Base-by-base conservation (phyloP, 2,113 vertebrate genomes). In the Orientallactaga bullata region DNA sequence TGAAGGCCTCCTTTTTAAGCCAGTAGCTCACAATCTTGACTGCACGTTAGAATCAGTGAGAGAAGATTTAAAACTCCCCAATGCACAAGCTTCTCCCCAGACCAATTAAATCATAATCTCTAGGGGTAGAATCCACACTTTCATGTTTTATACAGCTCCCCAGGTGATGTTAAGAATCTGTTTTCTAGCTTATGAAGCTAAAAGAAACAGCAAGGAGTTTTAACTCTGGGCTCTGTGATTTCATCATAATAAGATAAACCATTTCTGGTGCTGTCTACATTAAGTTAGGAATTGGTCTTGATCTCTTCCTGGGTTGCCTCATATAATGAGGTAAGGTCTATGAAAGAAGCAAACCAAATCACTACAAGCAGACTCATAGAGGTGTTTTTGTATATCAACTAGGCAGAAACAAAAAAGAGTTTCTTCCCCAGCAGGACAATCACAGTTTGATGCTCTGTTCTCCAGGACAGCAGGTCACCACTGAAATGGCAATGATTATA, bases 101-200 rank as follows among this genome's bases (percentile, higher is more conserved):
- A 92, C 47, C 60, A 95, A 95, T 85, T 89, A 91, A 94, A 68
- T 78, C 7, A 95, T 42, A 88, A 86, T 94, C 85, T 69, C 65
- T 55, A 16, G 18, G n/a, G 66, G 7, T 30, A 30, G 35, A 32
- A 32, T 28, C 12, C 39, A 88, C 86, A 83, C 23, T 79, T 20
- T 21, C 76, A 68, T 8, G 30, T 23, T 78, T 89, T 42, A 26
- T 32, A 71, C 74, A 79, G 63, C 35, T 93, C 24, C 37, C 32
- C 21, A 18, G 60, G 20, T 94, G 69, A 82, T 79, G 30, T 42
- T 61, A 23, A 89, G 55, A 85, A 51, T 37, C 55, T 7, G 11
- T 88, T 80, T 94, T 88, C 42, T 90, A 80, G 68, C 76, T 89
- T 66, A 26, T 66, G n/a, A 85, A 89, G 32, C 58, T 72, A 87